Evolutionary conservation across 2,797 vertebrate species (phyloP).

Genomic region (Melanotaenia nigrans): DNA sequence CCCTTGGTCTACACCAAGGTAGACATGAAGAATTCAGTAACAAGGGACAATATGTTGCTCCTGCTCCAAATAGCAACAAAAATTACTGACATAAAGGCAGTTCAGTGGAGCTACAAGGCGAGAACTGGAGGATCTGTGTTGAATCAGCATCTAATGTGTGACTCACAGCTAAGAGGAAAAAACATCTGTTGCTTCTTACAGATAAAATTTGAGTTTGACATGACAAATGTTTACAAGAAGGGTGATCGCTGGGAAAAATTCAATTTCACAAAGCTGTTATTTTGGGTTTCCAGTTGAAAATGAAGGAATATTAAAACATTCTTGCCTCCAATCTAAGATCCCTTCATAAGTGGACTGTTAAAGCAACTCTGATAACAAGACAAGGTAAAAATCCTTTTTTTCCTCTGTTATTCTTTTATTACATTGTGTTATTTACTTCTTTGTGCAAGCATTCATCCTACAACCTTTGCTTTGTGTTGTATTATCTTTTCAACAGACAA

Average conservation of each 20-base stretch:
- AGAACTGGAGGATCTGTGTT: neutral
- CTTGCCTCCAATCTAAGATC: neutral
- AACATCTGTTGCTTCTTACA: neutral
- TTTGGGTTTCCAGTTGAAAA: neutral
- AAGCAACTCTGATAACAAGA: neutral
- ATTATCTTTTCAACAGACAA: neutral
- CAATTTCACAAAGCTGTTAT: neutral
- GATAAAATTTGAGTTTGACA: neutral
- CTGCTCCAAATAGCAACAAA: neutral
- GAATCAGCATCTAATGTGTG: neutral
- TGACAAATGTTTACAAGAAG: neutral
- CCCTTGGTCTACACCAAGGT: neutral
- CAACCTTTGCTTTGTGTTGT: slow-evolving; percentile 7
- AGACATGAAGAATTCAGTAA: neutral
- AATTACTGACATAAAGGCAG: neutral
- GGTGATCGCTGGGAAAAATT: neutral
- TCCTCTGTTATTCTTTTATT: neutral
- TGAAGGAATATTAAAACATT: neutral
- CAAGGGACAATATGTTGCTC: neutral
- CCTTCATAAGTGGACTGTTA: neutral
- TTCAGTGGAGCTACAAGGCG: neutral
- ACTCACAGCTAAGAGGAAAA: neutral
- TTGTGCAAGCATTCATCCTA: neutral
- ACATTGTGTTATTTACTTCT: neutral
- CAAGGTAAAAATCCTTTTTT: neutral